Evolutionary conservation across 2,113 vertebrate species (phyloP).

Genomic region (Eubucco bourcierii): DNA sequence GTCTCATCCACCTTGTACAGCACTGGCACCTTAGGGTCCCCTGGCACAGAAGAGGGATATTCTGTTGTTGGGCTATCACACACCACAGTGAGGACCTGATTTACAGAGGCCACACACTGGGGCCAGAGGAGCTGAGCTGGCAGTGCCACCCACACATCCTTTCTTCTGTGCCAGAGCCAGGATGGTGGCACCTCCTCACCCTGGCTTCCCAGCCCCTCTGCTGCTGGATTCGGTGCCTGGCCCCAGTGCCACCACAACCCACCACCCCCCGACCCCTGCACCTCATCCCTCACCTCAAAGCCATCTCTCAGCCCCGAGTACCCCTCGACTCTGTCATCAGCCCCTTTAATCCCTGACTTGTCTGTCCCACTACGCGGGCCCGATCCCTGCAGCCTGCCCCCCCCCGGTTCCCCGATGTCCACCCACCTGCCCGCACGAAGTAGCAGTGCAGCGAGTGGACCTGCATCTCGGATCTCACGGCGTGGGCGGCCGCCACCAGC

Average conservation of each 20-base stretch:
- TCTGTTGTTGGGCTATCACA: neutral
- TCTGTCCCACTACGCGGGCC: too few species aligned
- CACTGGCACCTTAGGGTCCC: conserved; percentile 90
- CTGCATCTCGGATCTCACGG: conserved; percentile 81
- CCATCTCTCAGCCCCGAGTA: neutral
- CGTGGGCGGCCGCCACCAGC: conserved; percentile 88
- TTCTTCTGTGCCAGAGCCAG: neutral
- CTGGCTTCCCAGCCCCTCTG: too few species aligned
- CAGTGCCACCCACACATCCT: too few species aligned
- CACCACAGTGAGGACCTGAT: neutral
- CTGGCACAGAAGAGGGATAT: conserved; percentile 56
- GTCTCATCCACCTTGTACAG: conserved; percentile 92
- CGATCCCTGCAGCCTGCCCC: neutral
- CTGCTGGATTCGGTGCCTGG: fast-evolving
- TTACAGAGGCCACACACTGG: neutral
- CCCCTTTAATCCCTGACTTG: neutral
- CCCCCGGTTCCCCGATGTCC: neutral
- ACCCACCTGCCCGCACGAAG: conserved; percentile 78
- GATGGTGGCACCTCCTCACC: neutral
- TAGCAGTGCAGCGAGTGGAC: conserved; percentile 95
- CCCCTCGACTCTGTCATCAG: too few species aligned
- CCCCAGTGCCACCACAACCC: neutral
- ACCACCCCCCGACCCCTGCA: neutral
- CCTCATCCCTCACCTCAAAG: too few species aligned
- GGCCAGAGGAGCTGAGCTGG: neutral